A percentile compares a stretch with the other conserved stretches of the same genome.
Conservation (phyloP, 2,888 invertebrate species). For the Erebia palarica region DNA sequence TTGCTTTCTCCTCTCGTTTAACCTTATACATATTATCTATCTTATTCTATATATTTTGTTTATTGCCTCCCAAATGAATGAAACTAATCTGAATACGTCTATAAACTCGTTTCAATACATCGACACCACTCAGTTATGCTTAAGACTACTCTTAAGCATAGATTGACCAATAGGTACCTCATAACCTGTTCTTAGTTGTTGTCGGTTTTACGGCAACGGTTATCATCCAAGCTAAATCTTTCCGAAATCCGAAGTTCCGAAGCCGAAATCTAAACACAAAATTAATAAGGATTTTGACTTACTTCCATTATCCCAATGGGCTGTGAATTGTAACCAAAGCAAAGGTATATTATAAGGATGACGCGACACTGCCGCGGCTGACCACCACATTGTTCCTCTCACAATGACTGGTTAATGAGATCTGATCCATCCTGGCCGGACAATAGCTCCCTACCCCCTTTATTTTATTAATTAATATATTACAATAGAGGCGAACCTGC, state of each 20-base stretch:
- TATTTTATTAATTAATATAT: constrained; percentile 82
- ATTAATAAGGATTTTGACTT: not conserved
- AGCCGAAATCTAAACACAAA: constrained; percentile 1
- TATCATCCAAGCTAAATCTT: not conserved
- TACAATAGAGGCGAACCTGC: constrained; percentile 77
- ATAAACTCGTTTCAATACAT: no score
- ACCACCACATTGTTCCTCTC: constrained; percentile 64
- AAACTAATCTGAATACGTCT: no score
- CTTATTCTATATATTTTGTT: no score
- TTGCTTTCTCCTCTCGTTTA: no score
- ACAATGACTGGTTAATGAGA: constrained; percentile 82
- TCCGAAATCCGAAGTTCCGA: not conserved
- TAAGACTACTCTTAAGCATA: no score
- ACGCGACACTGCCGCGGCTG: constrained; percentile 59
- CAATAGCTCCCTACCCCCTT: constrained; percentile 70
- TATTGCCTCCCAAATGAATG: no score
- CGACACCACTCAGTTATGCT: no score
- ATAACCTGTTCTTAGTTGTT: no score
- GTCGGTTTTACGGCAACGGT: no score
- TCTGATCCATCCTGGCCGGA: constrained; percentile 77
- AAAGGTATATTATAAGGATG: constrained; percentile 49
- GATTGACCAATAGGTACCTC: no score
- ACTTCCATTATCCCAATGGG: constrained; percentile 15
- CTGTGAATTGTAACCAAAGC: constrained; percentile 25
- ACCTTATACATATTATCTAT: no score